Conservation (phyloP, 2,888 invertebrate genomes). For the Helobdella robusta region DNA sequence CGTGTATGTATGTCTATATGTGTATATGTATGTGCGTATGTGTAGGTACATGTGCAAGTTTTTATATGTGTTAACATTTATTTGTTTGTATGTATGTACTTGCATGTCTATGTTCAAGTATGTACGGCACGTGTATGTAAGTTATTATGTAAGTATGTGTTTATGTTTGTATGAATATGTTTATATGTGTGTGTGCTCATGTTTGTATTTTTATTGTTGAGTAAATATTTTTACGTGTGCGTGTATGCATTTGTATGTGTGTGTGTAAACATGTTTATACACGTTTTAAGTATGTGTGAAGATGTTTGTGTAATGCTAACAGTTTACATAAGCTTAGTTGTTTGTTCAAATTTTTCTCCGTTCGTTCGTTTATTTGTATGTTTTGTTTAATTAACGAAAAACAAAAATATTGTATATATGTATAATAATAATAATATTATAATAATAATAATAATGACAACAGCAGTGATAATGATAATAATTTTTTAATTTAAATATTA, state of each 20-base stretch:
- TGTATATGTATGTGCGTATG: not conserved
- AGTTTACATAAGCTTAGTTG: too few species aligned
- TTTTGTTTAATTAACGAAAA: too few species aligned
- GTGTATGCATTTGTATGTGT: not conserved
- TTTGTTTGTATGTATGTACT: not conserved
- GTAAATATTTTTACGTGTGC: not conserved
- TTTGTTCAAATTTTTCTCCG: too few species aligned
- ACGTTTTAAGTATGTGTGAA: too few species aligned
- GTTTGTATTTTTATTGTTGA: not conserved
- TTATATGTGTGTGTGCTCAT: not conserved
- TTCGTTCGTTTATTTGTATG: too few species aligned
- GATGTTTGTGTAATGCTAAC: too few species aligned
- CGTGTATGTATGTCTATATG: not conserved
- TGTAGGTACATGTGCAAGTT: not conserved
- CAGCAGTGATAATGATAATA: too few species aligned
- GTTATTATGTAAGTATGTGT: not conserved
- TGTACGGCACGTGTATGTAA: not conserved
- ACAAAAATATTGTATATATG: too few species aligned
- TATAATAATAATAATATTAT: too few species aligned
- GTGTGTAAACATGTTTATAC: not conserved
- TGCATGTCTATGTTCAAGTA: not conserved
- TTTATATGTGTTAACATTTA: not conserved
- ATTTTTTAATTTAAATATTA: too few species aligned
- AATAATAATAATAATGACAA: too few species aligned
- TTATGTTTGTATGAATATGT: not conserved